A percentile compares a stretch with the other conserved stretches of the same genome.
These are phyloP conservation scores for Pantherophis alleghaniensis DNA, from an alignment of 2,797 vertebrate species.

Conservation along the genomic window DNA sequence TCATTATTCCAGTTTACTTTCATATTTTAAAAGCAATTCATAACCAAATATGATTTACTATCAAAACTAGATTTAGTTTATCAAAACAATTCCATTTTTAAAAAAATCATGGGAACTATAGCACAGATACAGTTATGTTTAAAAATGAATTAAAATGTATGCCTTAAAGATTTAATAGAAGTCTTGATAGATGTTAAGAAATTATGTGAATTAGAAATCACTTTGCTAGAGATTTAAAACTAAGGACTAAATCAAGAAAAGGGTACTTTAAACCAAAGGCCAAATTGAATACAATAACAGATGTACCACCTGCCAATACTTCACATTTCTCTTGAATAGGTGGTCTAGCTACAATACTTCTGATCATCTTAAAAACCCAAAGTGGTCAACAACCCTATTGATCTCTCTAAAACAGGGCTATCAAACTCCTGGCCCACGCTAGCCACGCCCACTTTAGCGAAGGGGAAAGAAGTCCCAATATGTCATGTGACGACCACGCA, in stretches of 20 bases:
- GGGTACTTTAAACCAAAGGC: neutral
- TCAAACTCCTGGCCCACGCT: too few relatives aligned
- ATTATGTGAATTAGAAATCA: neutral
- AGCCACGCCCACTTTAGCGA: too few relatives aligned
- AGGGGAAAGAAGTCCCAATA: too few relatives aligned
- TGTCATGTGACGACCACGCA: rapidly evolving
- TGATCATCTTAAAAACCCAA: neutral
- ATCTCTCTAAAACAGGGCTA: too few relatives aligned
- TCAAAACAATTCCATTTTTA: neutral
- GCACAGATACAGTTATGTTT: neutral
- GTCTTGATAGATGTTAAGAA: neutral
- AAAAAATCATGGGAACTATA: neutral
- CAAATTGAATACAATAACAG: neutral
- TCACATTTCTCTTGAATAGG: neutral
- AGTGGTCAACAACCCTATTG: neutral
- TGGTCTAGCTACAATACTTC: neutral
- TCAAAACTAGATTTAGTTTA: neutral
- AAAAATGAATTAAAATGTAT: neutral
- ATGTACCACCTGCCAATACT: neutral
- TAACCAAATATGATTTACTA: neutral
- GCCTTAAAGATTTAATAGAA: neutral
- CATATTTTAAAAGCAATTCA: neutral
- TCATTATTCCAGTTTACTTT: neutral
- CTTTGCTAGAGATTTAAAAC: neutral
- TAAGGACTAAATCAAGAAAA: neutral